These are phyloP conservation scores for Hipparchia sbordonii DNA, from an alignment of 2,888 invertebrate species.

Conservation along the genomic window DNA sequence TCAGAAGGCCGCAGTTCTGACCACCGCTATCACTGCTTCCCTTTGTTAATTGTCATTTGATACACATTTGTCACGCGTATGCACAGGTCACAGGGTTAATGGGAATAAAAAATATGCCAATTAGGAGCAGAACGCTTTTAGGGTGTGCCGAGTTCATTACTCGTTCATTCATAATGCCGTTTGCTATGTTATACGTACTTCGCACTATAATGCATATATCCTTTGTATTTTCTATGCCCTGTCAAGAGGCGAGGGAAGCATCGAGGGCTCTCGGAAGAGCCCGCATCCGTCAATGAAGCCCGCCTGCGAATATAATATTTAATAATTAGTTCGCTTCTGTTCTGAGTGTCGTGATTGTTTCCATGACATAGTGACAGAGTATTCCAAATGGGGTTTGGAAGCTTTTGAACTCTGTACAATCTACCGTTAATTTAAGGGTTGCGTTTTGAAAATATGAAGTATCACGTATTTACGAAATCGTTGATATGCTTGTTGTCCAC, in stretches of 20 bases:
- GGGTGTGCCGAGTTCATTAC: conserved; percentile 16
- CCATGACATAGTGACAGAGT: not conserved
- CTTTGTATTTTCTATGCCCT: not conserved
- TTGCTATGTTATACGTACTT: not conserved
- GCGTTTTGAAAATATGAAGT: too few species aligned
- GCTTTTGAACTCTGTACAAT: too few species aligned
- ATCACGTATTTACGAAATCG: too few species aligned
- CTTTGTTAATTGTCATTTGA: not conserved
- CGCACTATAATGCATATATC: not conserved
- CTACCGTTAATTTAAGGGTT: too few species aligned
- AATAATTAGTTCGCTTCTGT: conserved; percentile 2
- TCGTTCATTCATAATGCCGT: not conserved
- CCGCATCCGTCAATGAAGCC: conserved; percentile 22
- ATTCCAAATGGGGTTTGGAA: not conserved
- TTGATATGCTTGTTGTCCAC: too few species aligned
- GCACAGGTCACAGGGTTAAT: conserved; percentile 8
- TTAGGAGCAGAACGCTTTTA: not conserved
- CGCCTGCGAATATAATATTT: not conserved
- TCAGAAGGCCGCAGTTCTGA: too few species aligned
- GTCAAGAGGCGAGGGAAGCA: conserved; percentile 8
- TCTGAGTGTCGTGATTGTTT: conserved; percentile 2
- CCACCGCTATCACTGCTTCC: too few species aligned
- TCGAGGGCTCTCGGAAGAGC: conserved; percentile 14
- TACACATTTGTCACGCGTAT: not conserved
- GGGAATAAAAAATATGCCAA: conserved; percentile 12